Percentiles rank a stretch among this genome's conserved stretches.
These are phyloP conservation scores for Oligia latruncula DNA, from an alignment of 2,888 invertebrate species.

Conservation along the genomic window DNA sequence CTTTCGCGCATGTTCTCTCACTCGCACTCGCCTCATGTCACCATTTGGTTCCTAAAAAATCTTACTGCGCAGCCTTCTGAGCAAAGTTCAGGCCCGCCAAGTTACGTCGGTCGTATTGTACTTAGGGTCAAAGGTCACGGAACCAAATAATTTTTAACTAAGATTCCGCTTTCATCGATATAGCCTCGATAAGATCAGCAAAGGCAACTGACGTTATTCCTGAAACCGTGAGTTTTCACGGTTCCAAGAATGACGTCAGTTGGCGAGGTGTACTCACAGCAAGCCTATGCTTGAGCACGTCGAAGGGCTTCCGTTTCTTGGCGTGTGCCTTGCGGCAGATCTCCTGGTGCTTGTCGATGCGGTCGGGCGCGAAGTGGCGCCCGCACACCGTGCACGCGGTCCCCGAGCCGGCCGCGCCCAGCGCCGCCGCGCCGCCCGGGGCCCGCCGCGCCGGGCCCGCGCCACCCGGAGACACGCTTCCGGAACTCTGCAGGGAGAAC, in stretches of 20 bases:
- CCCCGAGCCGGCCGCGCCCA: constrained; percentile 68
- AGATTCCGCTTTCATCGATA: no score
- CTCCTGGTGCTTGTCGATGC: constrained; percentile 94
- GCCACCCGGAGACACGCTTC: constrained; percentile 42
- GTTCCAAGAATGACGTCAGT: not conserved
- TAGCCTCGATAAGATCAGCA: not conserved
- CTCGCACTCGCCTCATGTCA: no score
- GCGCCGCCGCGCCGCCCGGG: constrained; percentile 85
- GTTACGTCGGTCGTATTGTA: no score
- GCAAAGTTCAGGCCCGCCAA: no score
- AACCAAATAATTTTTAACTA: not conserved
- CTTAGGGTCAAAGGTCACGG: not conserved
- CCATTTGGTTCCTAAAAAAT: no score
- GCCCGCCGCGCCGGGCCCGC: constrained; percentile 44
- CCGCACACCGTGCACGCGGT: constrained; percentile 93
- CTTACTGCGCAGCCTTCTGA: no score
- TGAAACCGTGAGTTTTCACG: no score
- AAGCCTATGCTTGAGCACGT: constrained; percentile 97
- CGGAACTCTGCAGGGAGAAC: constrained; percentile 27
- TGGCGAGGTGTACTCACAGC: constrained; percentile 77
- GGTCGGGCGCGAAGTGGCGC: constrained; percentile 94
- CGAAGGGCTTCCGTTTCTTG: constrained; percentile 97
- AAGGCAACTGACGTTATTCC: no score
- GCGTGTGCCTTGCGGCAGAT: constrained; percentile 95
- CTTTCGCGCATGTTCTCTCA: no score